Evolutionary conservation across 1,140 invertebrate species (phyloP), one percentile per base, ranked within the genome.

Genomic region (Pachypeltis micranthus): DNA sequence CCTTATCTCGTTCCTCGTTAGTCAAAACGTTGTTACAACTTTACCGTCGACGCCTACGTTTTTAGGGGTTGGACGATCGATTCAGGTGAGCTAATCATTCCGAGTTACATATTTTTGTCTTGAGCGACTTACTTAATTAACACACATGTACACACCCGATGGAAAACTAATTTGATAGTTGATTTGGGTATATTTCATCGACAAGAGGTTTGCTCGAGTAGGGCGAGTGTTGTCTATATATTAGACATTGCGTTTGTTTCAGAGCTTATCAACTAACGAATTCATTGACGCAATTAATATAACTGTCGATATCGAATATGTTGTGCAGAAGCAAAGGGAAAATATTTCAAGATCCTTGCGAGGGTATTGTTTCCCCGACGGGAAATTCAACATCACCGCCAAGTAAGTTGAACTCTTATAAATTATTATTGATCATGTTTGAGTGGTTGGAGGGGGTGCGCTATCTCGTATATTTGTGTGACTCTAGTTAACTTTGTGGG

Each of bases 271-370:
- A 25, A 62, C 44, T 27, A 62, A 62, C 34, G 61, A 62, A 55
- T 16, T 62, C 25, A 26, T 31, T 26, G 61, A 62, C 28, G 26
- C 51, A 19, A 47, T 62, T 14, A 62, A 62, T 29, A 56, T 62
- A 21, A 54, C 61, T 21, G n/a, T n/a, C n/a, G 61, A 62, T 31
- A 62, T 62, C 21, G 61, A 62, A 55, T 44, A 54, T 62, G 61
- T 62, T 21, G 16, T 62, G 10, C 24, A 16, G 2, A n/a, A 21
- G 4, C 61, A 62, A 29, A 62, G 44, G 29, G 27, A 62, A n/a
- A 62, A 56, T 16, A 62, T 62, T 14, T 16, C 47, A 21, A 51
- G 23, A 21, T 10, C 47, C 23, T 21, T 51, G 47, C 47, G 19
- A 21, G 12, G 47, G 19, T 51, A 51, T 21, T 21, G 47, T 10